Conservation (phyloP, 2,888 invertebrate species). For the Gibbula magus region DNA sequence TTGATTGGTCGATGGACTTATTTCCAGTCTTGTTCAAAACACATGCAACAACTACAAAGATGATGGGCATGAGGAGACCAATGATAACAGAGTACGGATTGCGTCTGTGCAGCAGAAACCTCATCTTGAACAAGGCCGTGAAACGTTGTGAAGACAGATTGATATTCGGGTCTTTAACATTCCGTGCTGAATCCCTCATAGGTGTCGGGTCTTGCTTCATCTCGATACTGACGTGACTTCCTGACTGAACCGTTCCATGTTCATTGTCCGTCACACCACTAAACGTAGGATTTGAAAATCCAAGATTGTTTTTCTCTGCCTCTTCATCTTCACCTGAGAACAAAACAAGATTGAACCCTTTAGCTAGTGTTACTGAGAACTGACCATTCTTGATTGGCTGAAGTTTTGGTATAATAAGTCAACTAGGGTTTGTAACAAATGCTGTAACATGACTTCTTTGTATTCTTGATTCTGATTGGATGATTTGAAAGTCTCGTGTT, state of each 20-base stretch:
- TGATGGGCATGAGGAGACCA: constrained; percentile 59
- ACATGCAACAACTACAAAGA: constrained; percentile 55
- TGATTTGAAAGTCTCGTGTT: too few relatives aligned
- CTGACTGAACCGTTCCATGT: background rate
- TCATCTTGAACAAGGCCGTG: constrained; percentile 54
- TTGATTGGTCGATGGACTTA: background rate
- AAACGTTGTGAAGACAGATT: constrained; percentile 47
- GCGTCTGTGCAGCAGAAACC: constrained; percentile 46
- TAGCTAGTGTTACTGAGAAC: background rate
- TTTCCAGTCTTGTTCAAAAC: constrained; percentile 44
- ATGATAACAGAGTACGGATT: constrained; percentile 48
- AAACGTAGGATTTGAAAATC: background rate
- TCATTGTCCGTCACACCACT: too few relatives aligned
- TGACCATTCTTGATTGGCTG: background rate
- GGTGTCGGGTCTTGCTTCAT: background rate
- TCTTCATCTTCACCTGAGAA: background rate
- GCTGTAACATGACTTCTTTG: too few relatives aligned
- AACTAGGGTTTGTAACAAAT: too few relatives aligned
- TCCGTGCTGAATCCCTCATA: background rate
- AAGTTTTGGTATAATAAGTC: too few relatives aligned
- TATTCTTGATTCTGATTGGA: too few relatives aligned
- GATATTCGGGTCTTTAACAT: background rate
- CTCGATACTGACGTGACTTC: background rate
- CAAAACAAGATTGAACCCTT: background rate
- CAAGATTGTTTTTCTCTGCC: background rate